Conservation (phyloP, 2,113 vertebrate species). For the Etheostoma spectabile region DNA sequence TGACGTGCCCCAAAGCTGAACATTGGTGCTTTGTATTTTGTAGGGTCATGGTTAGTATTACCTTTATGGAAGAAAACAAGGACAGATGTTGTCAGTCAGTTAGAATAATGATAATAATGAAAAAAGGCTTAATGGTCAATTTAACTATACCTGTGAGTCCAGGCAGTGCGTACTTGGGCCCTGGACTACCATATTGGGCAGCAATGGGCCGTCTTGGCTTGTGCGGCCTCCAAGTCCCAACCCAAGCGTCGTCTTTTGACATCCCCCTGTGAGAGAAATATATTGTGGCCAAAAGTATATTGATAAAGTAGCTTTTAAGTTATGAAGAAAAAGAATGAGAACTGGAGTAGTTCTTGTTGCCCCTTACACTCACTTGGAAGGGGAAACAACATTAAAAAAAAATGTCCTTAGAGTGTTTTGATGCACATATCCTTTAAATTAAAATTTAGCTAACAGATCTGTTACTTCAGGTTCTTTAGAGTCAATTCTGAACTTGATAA, state of each 20-base stretch:
- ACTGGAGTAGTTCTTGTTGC: background rate
- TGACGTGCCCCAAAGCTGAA: constrained; percentile 87
- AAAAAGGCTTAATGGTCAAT: background rate
- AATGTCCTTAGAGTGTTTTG: no score
- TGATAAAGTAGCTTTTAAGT: background rate
- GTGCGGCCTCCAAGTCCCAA: constrained; percentile 91
- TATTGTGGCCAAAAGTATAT: background rate
- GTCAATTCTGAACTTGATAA: background rate
- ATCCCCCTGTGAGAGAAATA: constrained; percentile 68
- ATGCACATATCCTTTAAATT: background rate
- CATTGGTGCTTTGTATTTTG: constrained; percentile 85
- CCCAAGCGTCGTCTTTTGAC: constrained; percentile 80
- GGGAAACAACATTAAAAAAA: no score
- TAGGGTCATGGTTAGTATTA: constrained; percentile 84
- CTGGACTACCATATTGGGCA: constrained; percentile 86
- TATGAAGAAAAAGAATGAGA: background rate
- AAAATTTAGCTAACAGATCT: background rate
- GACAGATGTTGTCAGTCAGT: background rate
- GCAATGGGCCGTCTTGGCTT: constrained; percentile 89
- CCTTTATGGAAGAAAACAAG: constrained; percentile 60
- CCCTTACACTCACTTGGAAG: background rate
- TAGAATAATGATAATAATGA: background rate
- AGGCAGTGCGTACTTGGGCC: constrained; percentile 91
- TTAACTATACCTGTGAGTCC: constrained; percentile 84
- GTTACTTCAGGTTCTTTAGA: background rate